Percentiles rank a stretch among this genome's conserved stretches.
Conservation (phyloP, 1,140 invertebrate genomes). For the Papilio aristodemus region DNA sequence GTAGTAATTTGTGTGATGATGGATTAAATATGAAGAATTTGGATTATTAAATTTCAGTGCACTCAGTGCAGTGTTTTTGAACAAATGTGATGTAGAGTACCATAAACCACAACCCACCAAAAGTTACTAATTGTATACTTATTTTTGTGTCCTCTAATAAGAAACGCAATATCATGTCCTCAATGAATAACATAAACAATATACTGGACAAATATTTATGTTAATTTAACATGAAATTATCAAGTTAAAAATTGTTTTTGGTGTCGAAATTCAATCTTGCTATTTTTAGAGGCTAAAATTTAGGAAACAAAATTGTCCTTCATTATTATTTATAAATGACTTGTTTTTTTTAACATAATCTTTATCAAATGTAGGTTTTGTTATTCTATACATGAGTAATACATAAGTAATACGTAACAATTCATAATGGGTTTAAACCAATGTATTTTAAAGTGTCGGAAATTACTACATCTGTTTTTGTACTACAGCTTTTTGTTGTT, state of each 20-base stretch:
- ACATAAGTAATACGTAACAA: no score
- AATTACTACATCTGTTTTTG: no score
- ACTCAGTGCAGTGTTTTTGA: no score
- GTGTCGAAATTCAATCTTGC: constrained; percentile 35
- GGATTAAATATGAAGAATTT: no score
- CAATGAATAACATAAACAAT: background rate
- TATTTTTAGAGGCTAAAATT: constrained; percentile 44
- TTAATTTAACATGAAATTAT: no score
- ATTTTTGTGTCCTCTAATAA: background rate
- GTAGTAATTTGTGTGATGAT: no score
- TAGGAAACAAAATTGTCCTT: constrained; percentile 26
- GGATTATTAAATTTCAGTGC: no score
- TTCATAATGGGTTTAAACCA: no score
- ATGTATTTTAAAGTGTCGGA: no score
- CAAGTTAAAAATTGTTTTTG: constrained; percentile 26
- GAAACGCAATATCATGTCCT: background rate
- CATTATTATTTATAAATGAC: constrained; percentile 24
- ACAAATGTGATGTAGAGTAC: background rate
- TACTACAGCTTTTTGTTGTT: no score
- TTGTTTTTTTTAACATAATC: background rate
- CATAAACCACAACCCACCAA: background rate
- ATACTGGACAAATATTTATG: no score
- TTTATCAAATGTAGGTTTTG: background rate
- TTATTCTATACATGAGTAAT: background rate
- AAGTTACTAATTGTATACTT: background rate